A percentile compares a stretch with the other conserved stretches of the same genome.
These are phyloP conservation scores for Lumbricus terrestris DNA, from an alignment of 2,888 invertebrate species.

Conservation along the genomic window DNA sequence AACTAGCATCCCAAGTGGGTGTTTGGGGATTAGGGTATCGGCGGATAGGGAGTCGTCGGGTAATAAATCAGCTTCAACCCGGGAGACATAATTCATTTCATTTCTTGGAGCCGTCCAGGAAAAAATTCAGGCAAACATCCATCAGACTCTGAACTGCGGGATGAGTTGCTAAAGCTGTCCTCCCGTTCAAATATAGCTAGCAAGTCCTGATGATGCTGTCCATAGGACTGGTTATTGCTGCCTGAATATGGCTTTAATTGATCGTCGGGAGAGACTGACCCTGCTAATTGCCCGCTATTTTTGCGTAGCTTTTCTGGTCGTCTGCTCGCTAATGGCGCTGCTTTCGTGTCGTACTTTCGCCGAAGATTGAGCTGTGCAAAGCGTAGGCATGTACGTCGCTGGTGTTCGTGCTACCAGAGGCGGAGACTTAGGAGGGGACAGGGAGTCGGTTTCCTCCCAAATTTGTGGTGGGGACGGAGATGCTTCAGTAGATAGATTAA, in stretches of 20 bases:
- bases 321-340: background rate
- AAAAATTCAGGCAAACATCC: background rate
- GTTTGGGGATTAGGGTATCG: background rate
- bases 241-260: conserved; percentile 16
- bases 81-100: background rate
- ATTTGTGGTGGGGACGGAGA: too few species aligned
- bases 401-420: too few species aligned
- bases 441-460: too few species aligned
- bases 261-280: background rate
- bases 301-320: background rate
- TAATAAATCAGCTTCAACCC: background rate
- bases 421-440: too few species aligned
- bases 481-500: too few species aligned
- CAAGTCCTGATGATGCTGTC: background rate
- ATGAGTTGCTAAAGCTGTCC: background rate
- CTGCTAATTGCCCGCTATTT: background rate
- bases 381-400: background rate
- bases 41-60: background rate
- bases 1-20: background rate
- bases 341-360: background rate
- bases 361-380: background rate
- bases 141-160: background rate
- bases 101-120: background rate
- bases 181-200: background rate
- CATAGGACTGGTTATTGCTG: background rate